phyloP scores from a whole-genome alignment of 1,140 invertebrate species.

The Drosophila prosaltans region DNA sequence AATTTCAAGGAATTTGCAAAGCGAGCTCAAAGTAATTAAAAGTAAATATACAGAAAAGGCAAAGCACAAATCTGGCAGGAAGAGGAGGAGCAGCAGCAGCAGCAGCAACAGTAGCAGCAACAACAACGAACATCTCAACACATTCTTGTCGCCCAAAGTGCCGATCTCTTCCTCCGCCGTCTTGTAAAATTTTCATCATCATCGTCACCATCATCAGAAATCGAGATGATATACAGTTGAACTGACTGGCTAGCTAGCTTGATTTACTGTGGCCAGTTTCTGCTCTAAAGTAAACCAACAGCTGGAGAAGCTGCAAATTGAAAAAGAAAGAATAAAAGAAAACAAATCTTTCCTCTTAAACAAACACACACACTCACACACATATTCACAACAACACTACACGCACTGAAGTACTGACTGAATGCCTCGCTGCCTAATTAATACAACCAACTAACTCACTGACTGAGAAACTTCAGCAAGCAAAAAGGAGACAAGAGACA shows the following conservation, averaged over 20 bases:
- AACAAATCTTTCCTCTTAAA: constrained; percentile 13
- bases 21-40: constrained; percentile 60
- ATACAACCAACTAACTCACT: constrained; percentile 74
- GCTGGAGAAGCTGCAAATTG: constrained; percentile 8
- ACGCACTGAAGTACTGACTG: constrained; percentile 78
- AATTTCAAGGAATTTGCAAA: constrained; percentile 68
- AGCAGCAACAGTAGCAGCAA: neutral
- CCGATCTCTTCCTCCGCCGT: neutral
- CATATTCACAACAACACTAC: constrained; percentile 43
- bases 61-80: constrained; percentile 6
- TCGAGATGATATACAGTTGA: neutral
- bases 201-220: neutral
- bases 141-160: neutral
- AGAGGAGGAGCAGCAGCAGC: neutral
- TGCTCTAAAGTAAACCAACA: neutral
- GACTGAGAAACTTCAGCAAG: constrained; percentile 68
- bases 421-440: constrained; percentile 75
- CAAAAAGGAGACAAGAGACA: constrained; percentile 32
- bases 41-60: constrained; percentile 48
- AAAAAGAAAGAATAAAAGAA: constrained; percentile 15
- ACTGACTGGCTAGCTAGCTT: neutral
- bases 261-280: neutral
- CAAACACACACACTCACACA: constrained; percentile 30
- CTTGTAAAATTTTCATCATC: neutral
- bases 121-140: neutral